Percentiles rank a stretch among this genome's conserved stretches.
Conservation (phyloP, 1,140 invertebrate species). For the Apolygus lucorum region DNA sequence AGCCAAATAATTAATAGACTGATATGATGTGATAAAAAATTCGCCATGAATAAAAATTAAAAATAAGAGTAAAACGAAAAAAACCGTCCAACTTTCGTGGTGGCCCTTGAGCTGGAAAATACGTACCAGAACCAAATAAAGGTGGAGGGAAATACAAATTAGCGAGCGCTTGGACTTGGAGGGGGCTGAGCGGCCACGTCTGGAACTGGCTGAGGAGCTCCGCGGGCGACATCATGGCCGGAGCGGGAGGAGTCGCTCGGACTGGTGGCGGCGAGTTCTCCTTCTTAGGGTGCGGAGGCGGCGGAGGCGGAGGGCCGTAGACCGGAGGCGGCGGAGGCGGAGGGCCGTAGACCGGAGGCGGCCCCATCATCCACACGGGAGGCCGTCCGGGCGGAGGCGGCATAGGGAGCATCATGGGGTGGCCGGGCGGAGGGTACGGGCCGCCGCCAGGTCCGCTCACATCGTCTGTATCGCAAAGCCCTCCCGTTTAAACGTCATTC, state of each 20-base stretch:
- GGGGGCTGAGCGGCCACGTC: background rate
- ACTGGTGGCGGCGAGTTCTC: background rate
- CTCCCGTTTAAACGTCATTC: too few relatives aligned
- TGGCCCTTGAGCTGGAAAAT: too few relatives aligned
- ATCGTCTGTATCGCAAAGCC: too few relatives aligned
- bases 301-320: background rate
- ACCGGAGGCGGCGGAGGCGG: background rate
- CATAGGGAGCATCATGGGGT: background rate
- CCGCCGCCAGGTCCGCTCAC: background rate
- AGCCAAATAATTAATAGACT: too few relatives aligned
- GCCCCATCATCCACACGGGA: too few relatives aligned
- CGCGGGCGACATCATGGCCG: background rate
- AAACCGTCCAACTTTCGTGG: too few relatives aligned
- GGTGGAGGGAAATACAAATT: background rate
- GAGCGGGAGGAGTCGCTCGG: background rate
- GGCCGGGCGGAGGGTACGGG: conserved; percentile 2
- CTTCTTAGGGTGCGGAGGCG: background rate
- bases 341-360: background rate
- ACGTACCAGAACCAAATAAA: background rate
- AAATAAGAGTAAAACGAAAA: too few relatives aligned
- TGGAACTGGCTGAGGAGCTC: background rate
- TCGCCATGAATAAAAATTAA: too few relatives aligned
- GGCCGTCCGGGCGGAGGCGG: background rate
- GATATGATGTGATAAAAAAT: too few relatives aligned
- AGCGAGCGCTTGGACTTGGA: conserved; percentile 16